Conservation (phyloP, 2,113 vertebrate genomes). For the Porphyrio hochstetteri region DNA sequence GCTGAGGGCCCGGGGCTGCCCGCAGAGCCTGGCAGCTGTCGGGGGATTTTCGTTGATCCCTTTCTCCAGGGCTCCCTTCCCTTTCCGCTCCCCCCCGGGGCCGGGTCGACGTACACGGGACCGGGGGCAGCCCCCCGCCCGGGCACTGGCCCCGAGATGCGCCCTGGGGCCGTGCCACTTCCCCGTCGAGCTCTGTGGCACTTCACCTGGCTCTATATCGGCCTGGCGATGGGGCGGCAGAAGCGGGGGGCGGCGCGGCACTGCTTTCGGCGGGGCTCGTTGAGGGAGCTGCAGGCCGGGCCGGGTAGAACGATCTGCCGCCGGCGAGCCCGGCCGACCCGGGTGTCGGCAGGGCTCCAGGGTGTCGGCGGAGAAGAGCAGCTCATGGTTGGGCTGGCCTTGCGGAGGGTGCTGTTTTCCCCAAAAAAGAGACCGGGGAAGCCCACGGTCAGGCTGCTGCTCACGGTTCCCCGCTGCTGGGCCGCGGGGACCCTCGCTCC, state of each 20-base stretch:
- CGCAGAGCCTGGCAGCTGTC: conserved; percentile 14
- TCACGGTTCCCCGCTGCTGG: background rate
- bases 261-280: background rate
- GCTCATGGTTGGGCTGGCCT: background rate
- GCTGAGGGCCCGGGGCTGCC: background rate
- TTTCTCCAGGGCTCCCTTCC: background rate
- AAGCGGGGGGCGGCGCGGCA: too few species aligned
- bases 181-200: background rate
- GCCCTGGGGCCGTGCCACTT: background rate
- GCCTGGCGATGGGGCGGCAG: background rate
- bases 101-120: background rate
- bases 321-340: background rate
- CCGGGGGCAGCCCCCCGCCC: background rate
- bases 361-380: background rate
- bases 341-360: background rate
- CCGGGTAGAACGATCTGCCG: too few species aligned
- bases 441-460: background rate
- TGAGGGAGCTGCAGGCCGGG: background rate
- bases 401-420: background rate
- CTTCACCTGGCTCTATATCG: background rate
- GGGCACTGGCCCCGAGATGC: background rate
- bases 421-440: background rate
- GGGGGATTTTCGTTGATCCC: conserved; percentile 7
- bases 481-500: background rate
- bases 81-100: too few species aligned